Percentiles rank a stretch among this genome's conserved stretches.
Evolutionary conservation across 1,140 invertebrate species (phyloP).

Genomic region (Sipha flava): DNA sequence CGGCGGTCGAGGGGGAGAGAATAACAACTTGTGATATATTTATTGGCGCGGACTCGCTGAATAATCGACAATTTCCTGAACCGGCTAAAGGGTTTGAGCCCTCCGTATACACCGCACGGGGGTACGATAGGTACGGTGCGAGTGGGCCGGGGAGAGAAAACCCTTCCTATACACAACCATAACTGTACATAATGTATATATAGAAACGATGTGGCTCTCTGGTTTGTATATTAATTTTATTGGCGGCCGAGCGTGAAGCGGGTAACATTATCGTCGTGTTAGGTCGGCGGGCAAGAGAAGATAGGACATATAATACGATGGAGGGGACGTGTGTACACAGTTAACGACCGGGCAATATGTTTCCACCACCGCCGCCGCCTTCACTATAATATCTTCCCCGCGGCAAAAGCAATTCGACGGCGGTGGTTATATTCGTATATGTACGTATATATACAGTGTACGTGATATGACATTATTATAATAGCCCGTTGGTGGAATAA

Average conservation of each 20-base stretch:
- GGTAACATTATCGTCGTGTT: slow-evolving; percentile 4
- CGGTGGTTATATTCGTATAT: no score
- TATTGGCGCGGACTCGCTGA: slow-evolving; percentile 18
- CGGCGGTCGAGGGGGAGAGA: neutral
- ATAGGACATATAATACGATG: neutral
- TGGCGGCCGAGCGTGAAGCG: slow-evolving; percentile 30
- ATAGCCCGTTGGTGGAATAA: no score
- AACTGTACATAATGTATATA: neutral
- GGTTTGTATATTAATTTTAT: slow-evolving; percentile 25
- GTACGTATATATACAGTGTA: no score
- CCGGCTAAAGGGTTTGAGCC: slow-evolving; percentile 13
- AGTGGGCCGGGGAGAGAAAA: neutral
- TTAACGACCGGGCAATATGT: slow-evolving; percentile 20
- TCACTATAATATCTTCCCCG: no score
- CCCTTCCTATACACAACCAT: neutral
- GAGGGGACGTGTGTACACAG: neutral
- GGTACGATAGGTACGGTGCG: neutral
- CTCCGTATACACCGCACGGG: no score
- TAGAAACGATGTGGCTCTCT: neutral
- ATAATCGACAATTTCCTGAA: slow-evolving; percentile 31
- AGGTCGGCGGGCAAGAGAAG: neutral
- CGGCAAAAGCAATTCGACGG: no score
- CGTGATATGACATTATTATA: no score
- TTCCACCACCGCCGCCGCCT: neutral
- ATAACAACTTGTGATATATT: slow-evolving; percentile 24